phyloP scores from a whole-genome alignment of 2,113 vertebrate genomes.

The Eulemur rufifrons region DNA sequence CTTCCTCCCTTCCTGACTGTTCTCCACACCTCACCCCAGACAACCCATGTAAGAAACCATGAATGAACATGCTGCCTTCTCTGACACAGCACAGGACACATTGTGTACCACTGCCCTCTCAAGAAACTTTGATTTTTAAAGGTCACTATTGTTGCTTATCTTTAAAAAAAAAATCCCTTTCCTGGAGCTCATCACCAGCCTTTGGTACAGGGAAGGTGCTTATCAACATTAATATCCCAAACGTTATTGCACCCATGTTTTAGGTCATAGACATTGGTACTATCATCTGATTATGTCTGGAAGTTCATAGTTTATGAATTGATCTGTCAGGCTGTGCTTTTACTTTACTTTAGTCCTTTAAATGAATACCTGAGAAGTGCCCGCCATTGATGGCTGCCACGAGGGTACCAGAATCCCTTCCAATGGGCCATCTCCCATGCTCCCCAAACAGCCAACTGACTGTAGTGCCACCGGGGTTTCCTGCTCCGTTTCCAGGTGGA shows the following conservation, averaged over 20 bases:
- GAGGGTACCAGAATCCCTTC: background rate
- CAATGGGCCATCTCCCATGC: background rate
- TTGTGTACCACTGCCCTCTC: background rate
- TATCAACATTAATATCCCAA: background rate
- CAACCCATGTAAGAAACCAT: background rate
- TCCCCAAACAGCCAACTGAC: background rate
- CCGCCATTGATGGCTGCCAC: background rate
- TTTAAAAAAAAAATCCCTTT: background rate
- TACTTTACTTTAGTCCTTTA: background rate
- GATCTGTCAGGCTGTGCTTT: background rate
- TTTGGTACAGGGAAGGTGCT: background rate
- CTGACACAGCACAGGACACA: background rate
- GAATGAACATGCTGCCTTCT: background rate
- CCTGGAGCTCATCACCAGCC: background rate
- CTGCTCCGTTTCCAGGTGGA: background rate
- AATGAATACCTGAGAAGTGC: background rate
- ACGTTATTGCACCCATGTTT: background rate
- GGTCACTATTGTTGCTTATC: background rate
- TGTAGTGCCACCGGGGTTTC: background rate
- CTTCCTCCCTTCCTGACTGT: background rate
- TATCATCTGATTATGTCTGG: background rate
- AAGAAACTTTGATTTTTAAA: background rate
- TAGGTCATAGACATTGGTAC: background rate
- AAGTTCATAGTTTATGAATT: background rate
- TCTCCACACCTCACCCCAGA: background rate